Evolutionary conservation across 1,140 invertebrate genomes (phyloP).

Genomic region (Apocrypta bakeri): DNA sequence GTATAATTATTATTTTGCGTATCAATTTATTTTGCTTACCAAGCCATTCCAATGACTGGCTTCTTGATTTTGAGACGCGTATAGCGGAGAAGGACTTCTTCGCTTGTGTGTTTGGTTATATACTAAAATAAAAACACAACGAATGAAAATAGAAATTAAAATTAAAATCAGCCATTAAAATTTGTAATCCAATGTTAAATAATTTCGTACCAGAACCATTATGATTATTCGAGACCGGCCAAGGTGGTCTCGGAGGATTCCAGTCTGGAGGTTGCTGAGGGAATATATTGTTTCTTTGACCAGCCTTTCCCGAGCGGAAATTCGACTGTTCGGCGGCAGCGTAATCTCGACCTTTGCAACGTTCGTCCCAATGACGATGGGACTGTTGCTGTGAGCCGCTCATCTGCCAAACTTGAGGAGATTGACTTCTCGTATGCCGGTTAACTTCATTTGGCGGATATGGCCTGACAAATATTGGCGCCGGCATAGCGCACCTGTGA

Average conservation of each 20-base stretch:
- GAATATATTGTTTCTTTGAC: slow-evolving; percentile 3
- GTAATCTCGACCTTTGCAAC: slow-evolving; percentile 30
- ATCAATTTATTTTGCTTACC: slow-evolving; percentile 51
- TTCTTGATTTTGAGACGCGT: slow-evolving; percentile 59
- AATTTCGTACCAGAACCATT: slow-evolving; percentile 6
- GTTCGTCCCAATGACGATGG: slow-evolving; percentile 63
- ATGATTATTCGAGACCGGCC: slow-evolving; percentile 37
- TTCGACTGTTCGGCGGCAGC: slow-evolving; percentile 35
- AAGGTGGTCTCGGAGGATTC: slow-evolving; percentile 43
- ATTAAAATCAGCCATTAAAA: no score
- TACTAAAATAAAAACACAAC: slow-evolving; percentile 53
- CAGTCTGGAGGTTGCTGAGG: slow-evolving; percentile 39
- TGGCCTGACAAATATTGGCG: slow-evolving; percentile 62
- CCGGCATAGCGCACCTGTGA: slow-evolving; percentile 41
- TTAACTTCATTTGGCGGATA: slow-evolving; percentile 63
- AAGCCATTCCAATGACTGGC: slow-evolving; percentile 66
- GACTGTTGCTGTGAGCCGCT: slow-evolving; percentile 57
- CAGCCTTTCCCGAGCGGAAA: slow-evolving; percentile 31
- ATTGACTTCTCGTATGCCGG: slow-evolving; percentile 64
- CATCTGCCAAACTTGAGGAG: slow-evolving; percentile 66
- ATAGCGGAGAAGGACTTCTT: slow-evolving; percentile 69
- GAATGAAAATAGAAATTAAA: slow-evolving; percentile 7
- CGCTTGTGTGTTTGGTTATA: slow-evolving; percentile 63
- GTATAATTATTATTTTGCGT: no score
- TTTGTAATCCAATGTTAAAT: no score